Evolutionary conservation across 2,113 vertebrate species (phyloP), one percentile per base, ranked within the genome.

Genomic region (Falco punctatus): DNA sequence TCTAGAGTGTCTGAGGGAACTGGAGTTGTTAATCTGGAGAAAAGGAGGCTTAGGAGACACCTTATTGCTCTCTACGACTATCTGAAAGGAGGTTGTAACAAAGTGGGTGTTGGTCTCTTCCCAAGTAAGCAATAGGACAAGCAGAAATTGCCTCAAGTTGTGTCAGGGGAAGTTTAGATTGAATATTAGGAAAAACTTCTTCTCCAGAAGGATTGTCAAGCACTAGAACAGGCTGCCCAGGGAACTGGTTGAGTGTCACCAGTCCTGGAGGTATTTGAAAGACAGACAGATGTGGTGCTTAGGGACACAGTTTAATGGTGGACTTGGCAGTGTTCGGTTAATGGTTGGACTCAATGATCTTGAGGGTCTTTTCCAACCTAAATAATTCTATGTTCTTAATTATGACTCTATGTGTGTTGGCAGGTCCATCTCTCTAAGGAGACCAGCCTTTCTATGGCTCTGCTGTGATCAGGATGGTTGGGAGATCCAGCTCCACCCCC

Each of bases 271-370:
- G 6, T 58, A 40, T 80, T 88, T 69, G 40, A 57, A 69, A 52
- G 20, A n/a, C 0, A 0, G 4, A 6, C 3, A 74, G 33, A 33
- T 24, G 20, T 46, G 23, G 20, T 0, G 0, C 48, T n/a, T 14
- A 5, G 14, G 8, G 10, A 27, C 19, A 38, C 17, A 17, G 12
- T 61, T 67, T 62, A n/a, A 19, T 33, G 11, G 20, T 32, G 32
- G 12, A 51, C n/a, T 78, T 66, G 19, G 12, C 6, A 64, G 26
- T 13, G 15, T 11, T 77, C 24, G 0, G 5, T 57, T 58, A 35
- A 27, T 20, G 6, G 6, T 35, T 70, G 49, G 22, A 54, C 22
- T 58, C 7, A 19, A n/a, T 46, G n/a, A 17, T 32, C 28, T 42
- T 21, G 13, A 14, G 30, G 9, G 5, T 51, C 52, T 27, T 78